A percentile compares a stretch with the other conserved stretches of the same genome.
Conservation (phyloP, 2,113 vertebrate species). For the Hassar affinis region DNA sequence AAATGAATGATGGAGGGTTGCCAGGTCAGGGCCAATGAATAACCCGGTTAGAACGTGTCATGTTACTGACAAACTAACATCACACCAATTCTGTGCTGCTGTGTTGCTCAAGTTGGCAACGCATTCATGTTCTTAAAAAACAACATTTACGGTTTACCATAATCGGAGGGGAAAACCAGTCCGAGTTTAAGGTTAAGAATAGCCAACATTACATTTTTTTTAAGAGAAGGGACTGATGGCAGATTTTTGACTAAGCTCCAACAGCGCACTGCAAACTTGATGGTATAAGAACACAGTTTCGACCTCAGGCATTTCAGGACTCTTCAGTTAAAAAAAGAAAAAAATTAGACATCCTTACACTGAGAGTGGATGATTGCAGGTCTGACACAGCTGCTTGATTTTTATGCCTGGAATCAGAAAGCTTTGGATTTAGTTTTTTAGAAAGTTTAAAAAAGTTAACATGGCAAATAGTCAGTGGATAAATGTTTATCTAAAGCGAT, state of each 20-base stretch:
- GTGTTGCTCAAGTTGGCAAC: neutral
- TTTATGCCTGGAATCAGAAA: neutral
- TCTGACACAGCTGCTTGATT: neutral
- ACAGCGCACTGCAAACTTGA: neutral
- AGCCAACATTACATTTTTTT: neutral
- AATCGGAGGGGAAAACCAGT: constrained; percentile 29
- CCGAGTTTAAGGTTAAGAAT: constrained; percentile 21
- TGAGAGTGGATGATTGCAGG: neutral
- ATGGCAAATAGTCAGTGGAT: neutral
- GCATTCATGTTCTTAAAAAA: constrained; percentile 1
- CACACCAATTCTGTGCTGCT: neutral
- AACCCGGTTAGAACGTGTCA: constrained; percentile 3
- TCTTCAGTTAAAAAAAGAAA: neutral
- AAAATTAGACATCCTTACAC: neutral
- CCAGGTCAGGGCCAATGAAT: constrained; percentile 43
- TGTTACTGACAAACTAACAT: constrained; percentile 20
- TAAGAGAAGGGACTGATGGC: constrained; percentile 1
- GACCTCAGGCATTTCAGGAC: neutral
- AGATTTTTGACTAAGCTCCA: constrained; percentile 18
- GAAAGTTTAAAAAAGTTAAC: neutral
- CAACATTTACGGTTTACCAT: constrained; percentile 19
- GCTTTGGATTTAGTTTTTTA: neutral
- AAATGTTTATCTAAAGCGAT: neutral
- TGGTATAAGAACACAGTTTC: neutral
- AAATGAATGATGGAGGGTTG: constrained; percentile 11